Evolutionary conservation across 2,797 vertebrate genomes (phyloP), one percentile per base, ranked within the genome.

Genomic region (Coregonus suidteri): DNA sequence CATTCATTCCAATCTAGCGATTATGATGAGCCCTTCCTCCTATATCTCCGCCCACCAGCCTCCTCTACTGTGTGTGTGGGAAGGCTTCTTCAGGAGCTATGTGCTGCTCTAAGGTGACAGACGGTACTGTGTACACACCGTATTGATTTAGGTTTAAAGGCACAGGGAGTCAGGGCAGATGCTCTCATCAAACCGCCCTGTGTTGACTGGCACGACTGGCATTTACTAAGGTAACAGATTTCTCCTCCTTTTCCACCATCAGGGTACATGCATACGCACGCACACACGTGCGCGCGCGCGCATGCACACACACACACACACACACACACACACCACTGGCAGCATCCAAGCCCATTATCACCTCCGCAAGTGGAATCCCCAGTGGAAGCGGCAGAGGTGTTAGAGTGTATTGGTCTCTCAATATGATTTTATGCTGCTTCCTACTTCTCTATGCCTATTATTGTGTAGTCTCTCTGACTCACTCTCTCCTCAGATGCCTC

Each of bases 331-430:
- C 66, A 4, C 65, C 66, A 34, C 30, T 35, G 35, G 35, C 65
- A 67, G 53, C 53, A 16, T 13, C 73, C 31, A 74, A 35, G 56
- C 76, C 82, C 75, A 74, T 15, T 76, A 25, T 59, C 54, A 59
- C 54, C 54, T 59, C 25, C 25, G 25, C 25, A 25, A 25, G 25
- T 25, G 25, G 25, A 25, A 25, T 25, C 25, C 25, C 25, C 15
- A 25, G 25, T 25, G 25, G 25, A 25, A 25, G 25, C 25, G 25
- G 25, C 25, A 25, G 25, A 25, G 25, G 25, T 25, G 25, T 25
- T 25, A 25, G 25, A 25, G 25, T 25, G 25, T 25, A 25, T 25
- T 25, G 25, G 25, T 25, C 25, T 25, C 25, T 25, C 25, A 25
- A 25, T 25, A 25, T 25, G 25, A 25, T 25, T 25, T 25, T 25